phyloP scores from a whole-genome alignment of 2,888 invertebrate genomes.

The Ectemnius continuus region DNA sequence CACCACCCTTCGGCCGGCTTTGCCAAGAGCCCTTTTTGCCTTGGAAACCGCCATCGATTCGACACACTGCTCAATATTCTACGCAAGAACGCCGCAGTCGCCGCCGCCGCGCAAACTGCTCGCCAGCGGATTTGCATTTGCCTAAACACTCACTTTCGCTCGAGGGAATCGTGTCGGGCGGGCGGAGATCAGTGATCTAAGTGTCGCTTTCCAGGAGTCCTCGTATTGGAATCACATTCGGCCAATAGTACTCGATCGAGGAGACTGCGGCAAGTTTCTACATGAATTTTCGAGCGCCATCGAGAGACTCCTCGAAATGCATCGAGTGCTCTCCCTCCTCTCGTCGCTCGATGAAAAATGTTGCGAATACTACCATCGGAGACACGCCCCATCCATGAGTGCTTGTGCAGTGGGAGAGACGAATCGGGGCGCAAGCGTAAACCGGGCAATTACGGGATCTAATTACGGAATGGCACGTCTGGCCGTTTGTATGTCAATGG shows the following conservation, averaged over 20 bases:
- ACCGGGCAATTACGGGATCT: slow-evolving; percentile 50
- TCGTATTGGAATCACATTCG: too few species aligned
- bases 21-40: neutral
- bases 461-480: slow-evolving; percentile 51
- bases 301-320: too few species aligned
- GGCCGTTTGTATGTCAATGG: slow-evolving; percentile 4
- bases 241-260: too few species aligned
- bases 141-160: neutral
- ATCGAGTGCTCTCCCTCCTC: slow-evolving; percentile 39
- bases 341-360: slow-evolving; percentile 28
- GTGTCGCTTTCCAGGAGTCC: too few species aligned
- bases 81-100: neutral
- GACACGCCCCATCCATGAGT: slow-evolving; percentile 46
- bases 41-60: slow-evolving; percentile 1
- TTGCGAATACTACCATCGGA: slow-evolving; percentile 9
- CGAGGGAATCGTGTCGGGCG: too few species aligned
- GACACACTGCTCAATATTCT: slow-evolving; percentile 3
- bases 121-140: neutral
- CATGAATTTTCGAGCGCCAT: too few species aligned
- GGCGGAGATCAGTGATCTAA: too few species aligned
- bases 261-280: too few species aligned
- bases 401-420: slow-evolving; percentile 11
- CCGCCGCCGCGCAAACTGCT: neutral
- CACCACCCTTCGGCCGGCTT: too few species aligned
- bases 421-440: slow-evolving; percentile 31